Percentiles rank a stretch among this genome's conserved stretches.
phyloP scores from a whole-genome alignment of 92 coral and sea anemone species.

The Umimayanthus chanpuru region DNA sequence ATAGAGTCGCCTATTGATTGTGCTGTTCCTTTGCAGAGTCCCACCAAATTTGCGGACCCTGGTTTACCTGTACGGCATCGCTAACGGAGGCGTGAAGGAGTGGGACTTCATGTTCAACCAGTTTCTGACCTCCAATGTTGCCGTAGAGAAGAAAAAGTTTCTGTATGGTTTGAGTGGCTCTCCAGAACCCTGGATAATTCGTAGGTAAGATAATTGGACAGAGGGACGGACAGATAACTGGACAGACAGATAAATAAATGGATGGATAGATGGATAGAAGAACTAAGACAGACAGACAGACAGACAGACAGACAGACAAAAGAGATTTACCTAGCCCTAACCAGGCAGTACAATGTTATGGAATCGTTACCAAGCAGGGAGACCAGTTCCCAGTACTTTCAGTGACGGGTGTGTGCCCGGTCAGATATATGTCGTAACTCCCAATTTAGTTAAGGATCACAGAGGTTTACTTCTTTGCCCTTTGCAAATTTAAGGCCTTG shows the following conservation, averaged over 20 bases:
- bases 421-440: no score
- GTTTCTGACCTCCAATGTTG: constrained; percentile 41
- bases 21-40: constrained; percentile 18
- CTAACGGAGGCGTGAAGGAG: constrained; percentile 52
- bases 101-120: constrained; percentile 61
- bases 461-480: no score
- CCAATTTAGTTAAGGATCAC: no score
- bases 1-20: not conserved
- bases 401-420: no score
- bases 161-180: constrained; percentile 49
- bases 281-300: not conserved
- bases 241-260: no score
- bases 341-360: not conserved
- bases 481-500: no score
- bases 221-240: not conserved
- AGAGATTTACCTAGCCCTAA: not conserved
- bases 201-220: constrained; percentile 30
- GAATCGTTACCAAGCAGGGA: not conserved
- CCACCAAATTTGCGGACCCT: constrained; percentile 59
- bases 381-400: not conserved
- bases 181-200: constrained; percentile 53
- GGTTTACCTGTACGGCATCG: constrained; percentile 54
- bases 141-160: constrained; percentile 49
- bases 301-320: not conserved
- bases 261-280: no score